Conservation (phyloP, 2,113 vertebrate genomes). For the Ondatra zibethicus region DNA sequence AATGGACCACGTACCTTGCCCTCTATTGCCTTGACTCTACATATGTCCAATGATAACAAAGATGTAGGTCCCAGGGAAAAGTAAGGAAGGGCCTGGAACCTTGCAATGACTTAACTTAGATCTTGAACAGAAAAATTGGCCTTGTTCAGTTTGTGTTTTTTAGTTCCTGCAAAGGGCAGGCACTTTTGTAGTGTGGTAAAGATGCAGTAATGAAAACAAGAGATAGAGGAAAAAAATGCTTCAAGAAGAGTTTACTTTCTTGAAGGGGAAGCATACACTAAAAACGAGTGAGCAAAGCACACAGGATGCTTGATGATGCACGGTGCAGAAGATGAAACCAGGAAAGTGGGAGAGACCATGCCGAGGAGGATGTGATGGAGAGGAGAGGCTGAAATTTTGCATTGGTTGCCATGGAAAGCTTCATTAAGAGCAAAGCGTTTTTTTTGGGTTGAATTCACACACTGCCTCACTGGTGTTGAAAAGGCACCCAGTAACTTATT, state of each 20-base stretch:
- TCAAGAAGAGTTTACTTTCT: slow-evolving; percentile 41
- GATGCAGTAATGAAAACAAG: neutral
- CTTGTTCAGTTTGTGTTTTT: neutral
- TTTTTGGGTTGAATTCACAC: neutral
- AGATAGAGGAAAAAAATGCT: neutral
- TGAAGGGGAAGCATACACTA: neutral
- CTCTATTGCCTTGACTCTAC: neutral
- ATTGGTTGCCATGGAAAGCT: neutral
- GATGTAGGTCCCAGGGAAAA: neutral
- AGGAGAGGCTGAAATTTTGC: neutral
- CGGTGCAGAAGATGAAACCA: neutral
- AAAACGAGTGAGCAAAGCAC: neutral
- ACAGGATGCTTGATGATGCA: neutral
- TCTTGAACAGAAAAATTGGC: neutral
- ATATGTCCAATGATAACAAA: neutral
- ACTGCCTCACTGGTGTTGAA: neutral
- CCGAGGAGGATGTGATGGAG: neutral
- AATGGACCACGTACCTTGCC: too few species aligned
- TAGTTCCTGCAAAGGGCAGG: neutral
- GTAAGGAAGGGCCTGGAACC: neutral
- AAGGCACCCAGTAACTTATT: neutral
- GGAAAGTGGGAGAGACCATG: neutral
- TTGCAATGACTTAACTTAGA: neutral
- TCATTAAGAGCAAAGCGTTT: neutral
- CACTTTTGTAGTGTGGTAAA: neutral